phyloP scores from a whole-genome alignment of 2,797 vertebrate genomes.

The Hybognathus amarus region DNA sequence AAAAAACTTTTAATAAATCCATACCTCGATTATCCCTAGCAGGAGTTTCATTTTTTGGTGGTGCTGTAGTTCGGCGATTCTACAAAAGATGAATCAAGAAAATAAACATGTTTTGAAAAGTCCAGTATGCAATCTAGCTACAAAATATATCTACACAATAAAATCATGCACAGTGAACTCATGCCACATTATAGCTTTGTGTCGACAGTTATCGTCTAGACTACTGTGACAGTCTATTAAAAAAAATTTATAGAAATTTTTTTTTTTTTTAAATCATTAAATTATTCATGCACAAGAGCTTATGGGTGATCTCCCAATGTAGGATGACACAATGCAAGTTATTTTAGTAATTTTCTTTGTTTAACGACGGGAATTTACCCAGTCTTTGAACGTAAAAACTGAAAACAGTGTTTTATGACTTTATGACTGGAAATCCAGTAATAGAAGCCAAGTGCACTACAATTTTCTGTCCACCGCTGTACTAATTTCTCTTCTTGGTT shows the following conservation, averaged over 20 bases:
- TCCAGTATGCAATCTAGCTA: not conserved
- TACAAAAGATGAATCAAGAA: conserved; percentile 60
- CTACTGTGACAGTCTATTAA: not conserved
- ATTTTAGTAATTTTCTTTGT: not conserved
- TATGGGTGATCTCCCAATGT: not conserved
- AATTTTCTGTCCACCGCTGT: not conserved
- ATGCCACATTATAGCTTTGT: not conserved
- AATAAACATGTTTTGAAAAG: not conserved
- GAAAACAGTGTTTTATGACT: conserved; percentile 6
- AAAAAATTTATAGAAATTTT: no score
- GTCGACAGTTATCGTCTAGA: no score
- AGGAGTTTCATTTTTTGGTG: conserved; percentile 86
- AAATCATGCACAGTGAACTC: not conserved
- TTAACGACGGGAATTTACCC: not conserved
- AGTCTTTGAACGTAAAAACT: not conserved
- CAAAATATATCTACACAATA: not conserved
- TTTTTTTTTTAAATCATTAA: no score
- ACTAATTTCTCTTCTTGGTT: not conserved
- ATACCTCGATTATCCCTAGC: conserved; percentile 92
- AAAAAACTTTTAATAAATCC: not conserved
- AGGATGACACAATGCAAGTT: not conserved
- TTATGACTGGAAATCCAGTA: not conserved
- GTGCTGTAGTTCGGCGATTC: conserved; percentile 82
- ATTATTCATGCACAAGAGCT: not conserved
- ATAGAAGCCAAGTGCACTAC: not conserved